phyloP scores from a whole-genome alignment of 2,113 vertebrate genomes.

The Epinephelus lanceolatus region DNA sequence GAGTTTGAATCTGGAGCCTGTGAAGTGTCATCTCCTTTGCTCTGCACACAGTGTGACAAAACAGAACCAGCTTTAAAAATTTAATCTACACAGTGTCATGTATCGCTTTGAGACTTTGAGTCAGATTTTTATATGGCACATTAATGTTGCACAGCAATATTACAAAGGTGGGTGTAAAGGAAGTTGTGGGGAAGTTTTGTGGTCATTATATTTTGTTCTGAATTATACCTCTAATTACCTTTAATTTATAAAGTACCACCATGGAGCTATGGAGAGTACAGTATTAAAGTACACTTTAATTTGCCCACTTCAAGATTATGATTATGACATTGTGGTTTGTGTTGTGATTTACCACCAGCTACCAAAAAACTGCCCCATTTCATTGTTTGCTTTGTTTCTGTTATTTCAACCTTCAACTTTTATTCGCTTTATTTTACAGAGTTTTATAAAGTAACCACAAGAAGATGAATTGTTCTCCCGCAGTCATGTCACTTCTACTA shows the following conservation, averaged over 20 bases:
- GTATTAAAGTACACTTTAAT: background rate
- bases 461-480: background rate
- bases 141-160: conserved; percentile 10
- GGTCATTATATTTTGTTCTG: background rate
- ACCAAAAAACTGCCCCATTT: background rate
- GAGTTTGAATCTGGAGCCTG: conserved; percentile 5
- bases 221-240: background rate
- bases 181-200: conserved; percentile 19
- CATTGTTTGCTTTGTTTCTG: background rate
- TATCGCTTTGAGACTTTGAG: conserved; percentile 4
- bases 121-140: background rate
- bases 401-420: background rate
- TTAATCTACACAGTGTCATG: background rate
- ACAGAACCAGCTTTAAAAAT: conserved; percentile 15
- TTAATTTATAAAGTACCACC: background rate
- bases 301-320: background rate
- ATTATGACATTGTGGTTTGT: background rate
- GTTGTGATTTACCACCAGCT: background rate
- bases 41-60: too few species aligned
- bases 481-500: conserved; percentile 5
- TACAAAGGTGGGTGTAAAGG: background rate
- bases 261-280: background rate
- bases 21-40: background rate
- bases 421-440: conserved; percentile 8
- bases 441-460: background rate